Conservation (phyloP, 2,888 invertebrate species). For the Strigamia crassipes region DNA sequence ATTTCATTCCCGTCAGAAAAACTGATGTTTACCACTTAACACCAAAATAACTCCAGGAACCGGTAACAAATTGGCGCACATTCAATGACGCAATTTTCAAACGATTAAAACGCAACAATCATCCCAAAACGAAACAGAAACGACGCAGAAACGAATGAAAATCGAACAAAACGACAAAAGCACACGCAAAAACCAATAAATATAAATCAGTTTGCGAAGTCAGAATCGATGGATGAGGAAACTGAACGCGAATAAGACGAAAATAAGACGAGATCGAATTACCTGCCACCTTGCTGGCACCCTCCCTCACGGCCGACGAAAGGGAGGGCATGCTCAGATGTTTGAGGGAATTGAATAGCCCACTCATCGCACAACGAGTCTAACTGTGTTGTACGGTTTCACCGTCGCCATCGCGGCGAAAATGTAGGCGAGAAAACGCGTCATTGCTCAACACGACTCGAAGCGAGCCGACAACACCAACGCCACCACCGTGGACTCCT, state of each 20-base stretch:
- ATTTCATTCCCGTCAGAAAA: neutral
- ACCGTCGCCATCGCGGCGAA: neutral
- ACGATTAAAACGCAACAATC: neutral
- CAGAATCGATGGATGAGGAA: constrained; percentile 7
- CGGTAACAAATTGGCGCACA: neutral
- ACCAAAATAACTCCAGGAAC: neutral
- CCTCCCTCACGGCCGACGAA: constrained; percentile 43
- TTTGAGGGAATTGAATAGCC: constrained; percentile 42
- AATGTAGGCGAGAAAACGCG: constrained; percentile 2
- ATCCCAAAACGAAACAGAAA: neutral
- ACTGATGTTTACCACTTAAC: neutral
- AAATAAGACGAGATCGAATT: neutral
- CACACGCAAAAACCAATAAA: neutral
- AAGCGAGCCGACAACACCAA: neutral
- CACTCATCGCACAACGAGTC: constrained; percentile 35
- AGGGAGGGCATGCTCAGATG: constrained; percentile 45
- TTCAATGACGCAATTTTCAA: neutral
- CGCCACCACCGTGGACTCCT: constrained; percentile 25
- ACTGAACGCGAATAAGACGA: neutral
- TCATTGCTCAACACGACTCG: constrained; percentile 10
- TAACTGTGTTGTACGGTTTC: neutral
- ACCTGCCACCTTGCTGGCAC: constrained; percentile 22
- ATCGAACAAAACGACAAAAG: neutral
- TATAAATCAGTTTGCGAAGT: neutral
- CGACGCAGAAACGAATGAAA: neutral